phyloP scores from a whole-genome alignment of 2,113 vertebrate genomes.

The Lepus timidus region DNA sequence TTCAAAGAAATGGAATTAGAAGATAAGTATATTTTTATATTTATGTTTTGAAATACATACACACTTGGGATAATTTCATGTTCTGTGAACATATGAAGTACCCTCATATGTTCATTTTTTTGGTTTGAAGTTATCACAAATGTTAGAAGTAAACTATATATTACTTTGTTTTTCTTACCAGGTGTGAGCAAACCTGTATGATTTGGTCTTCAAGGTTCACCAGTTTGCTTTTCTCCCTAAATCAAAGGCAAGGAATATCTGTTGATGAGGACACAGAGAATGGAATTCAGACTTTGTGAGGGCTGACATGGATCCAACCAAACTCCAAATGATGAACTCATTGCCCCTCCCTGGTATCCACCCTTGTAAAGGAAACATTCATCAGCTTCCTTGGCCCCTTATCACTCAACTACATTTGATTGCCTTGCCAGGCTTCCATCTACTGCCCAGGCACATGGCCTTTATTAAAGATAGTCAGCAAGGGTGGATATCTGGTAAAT shows the following conservation, averaged over 20 bases:
- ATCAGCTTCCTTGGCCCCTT: background rate
- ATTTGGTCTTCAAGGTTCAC: background rate
- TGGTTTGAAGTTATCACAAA: background rate
- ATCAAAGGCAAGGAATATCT: background rate
- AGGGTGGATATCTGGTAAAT: background rate
- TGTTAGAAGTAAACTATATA: background rate
- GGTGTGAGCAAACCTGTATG: background rate
- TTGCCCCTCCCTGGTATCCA: background rate
- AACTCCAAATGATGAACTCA: background rate
- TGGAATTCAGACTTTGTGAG: background rate
- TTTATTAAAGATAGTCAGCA: background rate
- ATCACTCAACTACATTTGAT: background rate
- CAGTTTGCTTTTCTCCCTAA: background rate
- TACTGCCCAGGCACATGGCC: background rate
- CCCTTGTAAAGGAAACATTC: background rate
- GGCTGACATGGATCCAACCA: background rate
- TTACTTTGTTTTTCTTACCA: background rate
- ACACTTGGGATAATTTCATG: too few species aligned
- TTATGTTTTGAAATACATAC: too few species aligned
- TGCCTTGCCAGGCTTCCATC: too few species aligned
- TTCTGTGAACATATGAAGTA: too few species aligned
- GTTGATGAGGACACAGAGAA: background rate
- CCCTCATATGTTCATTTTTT: background rate
- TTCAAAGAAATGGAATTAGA: too few species aligned
- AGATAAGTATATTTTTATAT: too few species aligned